phyloP scores from a whole-genome alignment of 2,888 invertebrate genomes.

The Macropis europaea region DNA sequence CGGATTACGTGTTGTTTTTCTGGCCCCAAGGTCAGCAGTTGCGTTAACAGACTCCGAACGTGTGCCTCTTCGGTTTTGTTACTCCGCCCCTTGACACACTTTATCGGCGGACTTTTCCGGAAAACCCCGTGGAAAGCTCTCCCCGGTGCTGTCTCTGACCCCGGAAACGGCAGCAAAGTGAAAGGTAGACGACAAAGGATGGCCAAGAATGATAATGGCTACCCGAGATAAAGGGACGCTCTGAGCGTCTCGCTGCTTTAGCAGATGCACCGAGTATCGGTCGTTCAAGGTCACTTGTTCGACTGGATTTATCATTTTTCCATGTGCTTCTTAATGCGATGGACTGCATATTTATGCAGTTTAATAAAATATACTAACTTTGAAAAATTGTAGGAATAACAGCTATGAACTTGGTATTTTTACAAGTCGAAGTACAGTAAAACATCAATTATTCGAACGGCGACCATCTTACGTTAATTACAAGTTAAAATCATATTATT shows the following conservation, averaged over 20 bases:
- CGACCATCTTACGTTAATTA: no score
- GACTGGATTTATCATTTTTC: no score
- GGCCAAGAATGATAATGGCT: conserved; percentile 24
- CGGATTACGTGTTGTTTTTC: conserved; percentile 52
- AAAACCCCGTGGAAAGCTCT: conserved; percentile 18
- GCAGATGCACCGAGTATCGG: no score
- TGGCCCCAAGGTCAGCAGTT: conserved; percentile 59
- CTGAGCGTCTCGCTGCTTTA: conserved; percentile 6
- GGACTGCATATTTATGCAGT: no score
- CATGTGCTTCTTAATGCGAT: no score
- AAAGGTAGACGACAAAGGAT: conserved; percentile 20
- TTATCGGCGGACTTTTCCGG: conserved; percentile 34
- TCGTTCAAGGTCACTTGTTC: no score
- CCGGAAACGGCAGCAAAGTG: conserved; percentile 33
- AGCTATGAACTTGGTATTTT: no score
- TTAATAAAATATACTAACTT: no score
- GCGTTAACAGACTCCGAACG: conserved; percentile 33
- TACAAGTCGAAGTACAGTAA: no score
- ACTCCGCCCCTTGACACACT: conserved; percentile 20
- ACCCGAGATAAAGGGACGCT: conserved; percentile 19
- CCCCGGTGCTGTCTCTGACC: conserved; percentile 18
- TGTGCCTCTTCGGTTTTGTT: conserved; percentile 33
- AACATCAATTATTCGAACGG: no score
- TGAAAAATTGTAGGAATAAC: no score
- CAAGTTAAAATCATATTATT: no score